phyloP scores from a whole-genome alignment of 2,888 invertebrate species.

The Tinea pellionella region DNA sequence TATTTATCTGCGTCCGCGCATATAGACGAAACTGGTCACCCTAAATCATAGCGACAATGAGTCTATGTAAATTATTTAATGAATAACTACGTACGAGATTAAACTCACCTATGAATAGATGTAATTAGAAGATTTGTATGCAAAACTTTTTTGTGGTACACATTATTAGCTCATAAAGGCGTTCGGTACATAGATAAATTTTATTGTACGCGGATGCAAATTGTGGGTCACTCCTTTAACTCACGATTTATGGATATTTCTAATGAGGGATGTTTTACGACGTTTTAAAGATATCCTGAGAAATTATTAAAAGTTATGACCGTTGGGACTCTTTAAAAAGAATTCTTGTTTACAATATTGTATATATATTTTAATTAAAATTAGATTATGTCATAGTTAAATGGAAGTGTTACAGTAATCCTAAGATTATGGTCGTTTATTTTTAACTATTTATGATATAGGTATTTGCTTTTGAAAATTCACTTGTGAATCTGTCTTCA shows the following conservation, averaged over 20 bases:
- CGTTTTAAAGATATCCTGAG: constrained; percentile 18
- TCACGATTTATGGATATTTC: constrained; percentile 59
- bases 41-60: constrained; percentile 53
- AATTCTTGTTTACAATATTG: not conserved
- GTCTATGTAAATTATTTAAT: constrained; percentile 45
- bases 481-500: no score
- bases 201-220: constrained; percentile 35
- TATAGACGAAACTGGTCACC: constrained; percentile 30
- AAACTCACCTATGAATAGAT: constrained; percentile 45
- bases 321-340: constrained; percentile 20
- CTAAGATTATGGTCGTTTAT: not conserved
- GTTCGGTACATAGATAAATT: constrained; percentile 44
- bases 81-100: constrained; percentile 50
- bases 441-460: no score
- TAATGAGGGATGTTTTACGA: constrained; percentile 23
- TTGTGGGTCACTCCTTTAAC: constrained; percentile 60
- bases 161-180: constrained; percentile 60
- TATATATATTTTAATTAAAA: constrained; percentile 3
- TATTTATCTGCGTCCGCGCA: constrained; percentile 15
- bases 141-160: constrained; percentile 62
- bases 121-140: constrained; percentile 69
- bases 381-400: not conserved
- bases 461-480: no score
- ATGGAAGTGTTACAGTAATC: not conserved
- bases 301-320: constrained; percentile 22